Percentiles rank a stretch among this genome's conserved stretches.
Conservation (phyloP, 2,888 invertebrate species). For the Camptogramma bilineatum region DNA sequence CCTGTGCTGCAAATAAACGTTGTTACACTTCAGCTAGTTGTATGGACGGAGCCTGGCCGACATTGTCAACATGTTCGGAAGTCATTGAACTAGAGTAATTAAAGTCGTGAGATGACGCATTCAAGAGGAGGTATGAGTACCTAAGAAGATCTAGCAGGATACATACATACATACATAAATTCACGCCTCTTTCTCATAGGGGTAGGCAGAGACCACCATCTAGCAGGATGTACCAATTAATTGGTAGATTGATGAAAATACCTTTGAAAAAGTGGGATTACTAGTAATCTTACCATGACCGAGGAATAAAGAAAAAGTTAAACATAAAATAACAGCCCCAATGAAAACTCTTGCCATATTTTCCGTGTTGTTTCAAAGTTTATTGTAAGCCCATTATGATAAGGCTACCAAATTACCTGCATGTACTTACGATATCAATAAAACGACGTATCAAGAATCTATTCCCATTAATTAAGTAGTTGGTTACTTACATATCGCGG, state of each 20-base stretch:
- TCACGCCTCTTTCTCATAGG: no score
- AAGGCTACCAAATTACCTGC: constrained; percentile 12
- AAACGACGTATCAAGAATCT: constrained; percentile 5
- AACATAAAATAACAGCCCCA: constrained; percentile 18
- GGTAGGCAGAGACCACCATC: no score
- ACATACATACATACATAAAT: no score
- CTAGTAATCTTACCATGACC: constrained; percentile 25
- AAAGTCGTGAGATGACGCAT: no score
- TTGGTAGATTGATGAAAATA: background rate
- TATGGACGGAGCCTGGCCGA: no score
- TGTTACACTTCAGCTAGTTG: no score
- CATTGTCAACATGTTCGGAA: no score
- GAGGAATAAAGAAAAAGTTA: constrained; percentile 10
- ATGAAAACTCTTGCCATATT: constrained; percentile 23
- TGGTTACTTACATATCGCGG: background rate
- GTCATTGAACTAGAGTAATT: no score
- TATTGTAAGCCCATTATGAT: constrained; percentile 22
- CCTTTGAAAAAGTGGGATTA: background rate
- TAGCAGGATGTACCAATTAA: background rate
- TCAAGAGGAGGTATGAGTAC: no score
- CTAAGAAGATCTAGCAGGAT: no score
- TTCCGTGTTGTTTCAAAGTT: constrained; percentile 18
- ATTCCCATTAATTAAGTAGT: background rate
- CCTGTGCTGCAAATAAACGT: constrained; percentile 12
- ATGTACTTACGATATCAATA: constrained; percentile 14